Evolutionary conservation across 2,113 vertebrate genomes (phyloP).

Genomic region (Sakesphorus luctuosus): DNA sequence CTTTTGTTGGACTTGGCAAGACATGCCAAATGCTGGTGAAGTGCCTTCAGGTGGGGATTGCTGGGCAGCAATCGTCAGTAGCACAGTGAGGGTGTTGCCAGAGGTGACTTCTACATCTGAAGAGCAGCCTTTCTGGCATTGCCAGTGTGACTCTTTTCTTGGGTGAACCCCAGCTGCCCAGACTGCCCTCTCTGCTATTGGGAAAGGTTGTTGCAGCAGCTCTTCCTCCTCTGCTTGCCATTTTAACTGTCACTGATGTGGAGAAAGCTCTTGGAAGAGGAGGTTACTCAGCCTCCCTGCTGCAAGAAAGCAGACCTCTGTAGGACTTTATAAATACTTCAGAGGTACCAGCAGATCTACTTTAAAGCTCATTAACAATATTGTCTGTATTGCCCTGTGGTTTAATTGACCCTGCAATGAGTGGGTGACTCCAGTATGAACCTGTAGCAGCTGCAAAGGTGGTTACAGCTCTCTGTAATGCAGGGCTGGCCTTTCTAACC

Average conservation of each 20-base stretch:
- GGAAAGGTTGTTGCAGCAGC: neutral
- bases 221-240: neutral
- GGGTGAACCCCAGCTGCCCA: neutral
- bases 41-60: neutral
- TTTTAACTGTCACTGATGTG: neutral
- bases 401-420: neutral
- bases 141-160: neutral
- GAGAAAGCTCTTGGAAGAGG: neutral
- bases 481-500: neutral
- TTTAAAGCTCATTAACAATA: neutral
- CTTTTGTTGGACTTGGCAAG: conserved; percentile 13
- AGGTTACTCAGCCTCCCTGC: neutral
- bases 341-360: neutral
- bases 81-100: neutral
- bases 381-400: neutral
- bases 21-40: neutral
- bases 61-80: neutral
- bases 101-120: neutral
- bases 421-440: fast-evolving
- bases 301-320: neutral
- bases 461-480: neutral
- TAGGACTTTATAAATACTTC: neutral
- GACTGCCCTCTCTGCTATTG: neutral
- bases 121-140: neutral
- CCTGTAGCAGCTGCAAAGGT: neutral